Evolutionary conservation across 2,888 invertebrate species (phyloP), one percentile per base, ranked within the genome.

Genomic region (Pandemis corylana): DNA sequence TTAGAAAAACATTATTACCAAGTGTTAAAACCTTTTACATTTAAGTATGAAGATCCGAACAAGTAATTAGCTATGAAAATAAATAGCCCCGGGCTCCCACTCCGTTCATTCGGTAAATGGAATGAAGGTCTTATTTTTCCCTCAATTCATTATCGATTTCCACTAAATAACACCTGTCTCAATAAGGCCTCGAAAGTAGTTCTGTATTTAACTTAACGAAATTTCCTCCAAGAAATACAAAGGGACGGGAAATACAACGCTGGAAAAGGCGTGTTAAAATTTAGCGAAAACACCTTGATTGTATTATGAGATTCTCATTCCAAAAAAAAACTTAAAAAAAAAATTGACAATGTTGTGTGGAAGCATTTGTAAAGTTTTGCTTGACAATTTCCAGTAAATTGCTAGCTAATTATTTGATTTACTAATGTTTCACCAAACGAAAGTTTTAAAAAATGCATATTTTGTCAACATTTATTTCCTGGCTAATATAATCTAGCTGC

Each of bases 91-190:
- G 12, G 28, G 7, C 5, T 5, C 10, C 28, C 59, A 12, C 1
- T 4, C 12, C 59, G 59, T 64, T 64, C 44, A 64, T 64, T 46
- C 12, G 13, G 12, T 46, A 46, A 64, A 64, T 64, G 64, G 44
- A 56, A 56, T 56, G 56, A 56, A 20, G 20, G 12, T 59, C 59
- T 59, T 68, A 63, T 49, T 65, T 72, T 69, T 69, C 51, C 65
- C 69, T 53, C 51, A 59, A 65, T 56, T 68, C 64, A 42, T 65
- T 62, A 74, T 74, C 69, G 74, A 74, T 70, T 69, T 62, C 28
- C 69, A 66, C 69, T 74, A 74, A 74, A 74, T 70, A 70, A 74
- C 72, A 72, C 68, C 74, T 74, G 74, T 70, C 69, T 65, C 64
- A 64, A 68, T 73, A 69, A 65, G 53, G 44, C n/a, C n/a, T 46